Base-by-base conservation (phyloP, 2,888 invertebrate genomes). In the Periphyllus acericola region DNA sequence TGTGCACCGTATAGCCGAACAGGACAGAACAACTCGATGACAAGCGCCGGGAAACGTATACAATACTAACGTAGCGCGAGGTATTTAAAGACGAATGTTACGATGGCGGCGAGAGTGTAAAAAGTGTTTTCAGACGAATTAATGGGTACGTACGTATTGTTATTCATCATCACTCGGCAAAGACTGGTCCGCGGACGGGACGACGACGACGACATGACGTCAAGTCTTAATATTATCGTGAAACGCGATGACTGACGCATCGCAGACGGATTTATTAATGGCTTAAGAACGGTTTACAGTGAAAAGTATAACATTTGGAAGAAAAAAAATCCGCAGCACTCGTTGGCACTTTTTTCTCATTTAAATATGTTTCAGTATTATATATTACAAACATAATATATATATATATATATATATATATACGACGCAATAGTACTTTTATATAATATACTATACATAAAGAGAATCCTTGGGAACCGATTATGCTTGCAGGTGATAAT, bases 401-500 rank as follows among this genome's bases (percentile, higher is more conserved):
- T 60, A 25, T 60, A 60, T 25, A 60, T 8, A 25, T 25, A 60
- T 60, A 25, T 21, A 25, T 4, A 60, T 21, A 11, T 32, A 72
- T 34, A 34, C 68, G 14, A n/a, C 21, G 36, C 17, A 36, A 25
- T n/a, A 66, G 60, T 66, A 46, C 9, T 46, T 14, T 14, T 36
- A 36, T 36, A 36, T 36, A 6, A 36, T 68, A 9, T 81, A 34
- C 8, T 46, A 14, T 46, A 14, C 11, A 72, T n/a, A 79, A 21
- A 40, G 55, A 80, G 36, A 55, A 80, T 76, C 55, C 79, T 52
- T 86, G 86, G 86, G 86, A 86, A 86, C 79, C 79, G 52, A 79
- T 66, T 71, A 68, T 52, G 34, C 46, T 68, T 25, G 72, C 86
- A 86, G 86, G 86, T 86, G 85, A 85, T 76, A 79, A 79, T 52